Evolutionary conservation across 2,888 invertebrate species (phyloP).

Genomic region (Tortrix viridana): DNA sequence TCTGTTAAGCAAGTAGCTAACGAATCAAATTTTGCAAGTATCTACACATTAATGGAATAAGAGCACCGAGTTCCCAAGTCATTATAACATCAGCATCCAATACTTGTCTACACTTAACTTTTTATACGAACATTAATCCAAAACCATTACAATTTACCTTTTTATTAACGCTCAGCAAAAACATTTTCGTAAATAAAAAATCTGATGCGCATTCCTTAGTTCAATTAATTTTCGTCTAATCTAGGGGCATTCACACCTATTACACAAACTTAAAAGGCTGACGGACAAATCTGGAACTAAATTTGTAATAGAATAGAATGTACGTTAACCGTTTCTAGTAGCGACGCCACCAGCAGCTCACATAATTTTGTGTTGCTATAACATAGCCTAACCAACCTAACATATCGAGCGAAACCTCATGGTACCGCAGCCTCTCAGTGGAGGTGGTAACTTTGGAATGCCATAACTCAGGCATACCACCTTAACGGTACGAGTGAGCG

Average conservation of each 20-base stretch:
- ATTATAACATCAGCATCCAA: conserved; percentile 1
- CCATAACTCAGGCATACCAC: conserved; percentile 81
- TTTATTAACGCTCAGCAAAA: conserved; percentile 38
- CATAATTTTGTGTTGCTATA: conserved; percentile 3
- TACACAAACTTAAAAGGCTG: conserved; percentile 1
- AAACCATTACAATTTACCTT: conserved; percentile 36
- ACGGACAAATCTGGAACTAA: conserved; percentile 12
- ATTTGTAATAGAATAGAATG: not conserved
- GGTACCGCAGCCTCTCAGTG: conserved; percentile 75
- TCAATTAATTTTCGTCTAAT: conserved; percentile 64
- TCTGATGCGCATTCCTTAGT: conserved; percentile 45
- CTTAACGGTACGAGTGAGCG: conserved; percentile 78
- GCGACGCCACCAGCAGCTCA: not conserved
- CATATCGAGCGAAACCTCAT: conserved; percentile 68
- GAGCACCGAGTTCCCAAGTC: conserved; percentile 8
- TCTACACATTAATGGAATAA: not conserved
- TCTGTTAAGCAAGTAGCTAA: no score
- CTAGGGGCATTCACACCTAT: conserved; percentile 63
- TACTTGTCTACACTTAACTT: conserved; percentile 29
- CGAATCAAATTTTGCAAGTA: no score
- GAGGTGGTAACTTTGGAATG: conserved; percentile 81
- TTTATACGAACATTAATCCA: conserved; percentile 31
- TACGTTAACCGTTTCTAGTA: conserved; percentile 5
- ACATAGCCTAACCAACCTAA: conserved; percentile 36
- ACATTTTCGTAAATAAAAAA: conserved; percentile 41